Percentiles rank a stretch among this genome's conserved stretches.
These are phyloP conservation scores for Nasonovia ribisnigri DNA, from an alignment of 2,888 invertebrate species.

Conservation along the genomic window DNA sequence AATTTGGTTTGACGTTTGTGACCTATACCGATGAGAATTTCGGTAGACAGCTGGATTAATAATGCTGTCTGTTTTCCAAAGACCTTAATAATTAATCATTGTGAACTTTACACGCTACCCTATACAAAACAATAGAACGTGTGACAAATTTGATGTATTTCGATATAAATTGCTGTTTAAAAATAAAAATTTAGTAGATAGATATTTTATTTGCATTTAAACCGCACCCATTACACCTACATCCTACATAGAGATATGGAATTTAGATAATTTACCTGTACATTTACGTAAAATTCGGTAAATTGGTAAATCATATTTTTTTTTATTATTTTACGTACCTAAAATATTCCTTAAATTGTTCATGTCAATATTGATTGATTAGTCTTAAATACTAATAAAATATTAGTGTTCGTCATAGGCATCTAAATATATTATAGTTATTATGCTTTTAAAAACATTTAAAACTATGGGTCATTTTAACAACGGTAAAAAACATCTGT, in stretches of 20 bases:
- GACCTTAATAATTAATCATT: background rate
- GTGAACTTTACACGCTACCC: background rate
- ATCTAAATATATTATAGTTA: no score
- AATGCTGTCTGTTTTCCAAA: background rate
- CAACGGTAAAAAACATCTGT: no score
- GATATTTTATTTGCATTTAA: background rate
- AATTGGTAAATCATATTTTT: no score
- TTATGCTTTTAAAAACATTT: no score
- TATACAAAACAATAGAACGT: background rate
- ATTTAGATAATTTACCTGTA: no score
- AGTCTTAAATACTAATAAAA: no score
- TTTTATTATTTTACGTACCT: no score
- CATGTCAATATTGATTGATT: no score
- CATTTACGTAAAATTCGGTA: no score
- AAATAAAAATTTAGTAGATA: background rate
- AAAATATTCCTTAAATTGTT: no score
- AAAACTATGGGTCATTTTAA: no score
- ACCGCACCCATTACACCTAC: background rate
- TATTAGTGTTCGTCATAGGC: no score
- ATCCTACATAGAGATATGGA: background rate
- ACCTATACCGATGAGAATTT: conserved; percentile 4
- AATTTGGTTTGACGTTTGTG: background rate
- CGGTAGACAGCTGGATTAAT: conserved; percentile 13
- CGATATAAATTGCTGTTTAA: background rate
- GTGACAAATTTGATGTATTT: background rate